Evolutionary conservation across 2,113 vertebrate species (phyloP), one percentile per base, ranked within the genome.

Genomic region (Melanerpes formicivorus): DNA sequence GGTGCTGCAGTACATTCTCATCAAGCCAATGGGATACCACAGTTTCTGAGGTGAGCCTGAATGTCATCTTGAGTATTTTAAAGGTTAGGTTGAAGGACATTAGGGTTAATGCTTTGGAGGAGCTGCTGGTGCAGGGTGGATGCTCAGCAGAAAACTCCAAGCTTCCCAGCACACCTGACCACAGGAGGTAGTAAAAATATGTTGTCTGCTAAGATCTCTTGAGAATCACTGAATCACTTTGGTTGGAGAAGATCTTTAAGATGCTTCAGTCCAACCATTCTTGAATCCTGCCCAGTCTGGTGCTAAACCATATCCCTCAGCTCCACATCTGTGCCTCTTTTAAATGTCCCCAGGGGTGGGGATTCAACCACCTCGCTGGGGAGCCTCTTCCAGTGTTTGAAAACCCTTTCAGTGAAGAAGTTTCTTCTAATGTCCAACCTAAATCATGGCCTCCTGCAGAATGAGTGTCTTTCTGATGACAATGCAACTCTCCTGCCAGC

Each of bases 1-100:
- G 40, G 11, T 70, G 76, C 88, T 66, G 40, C 13, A 87, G 90
- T 72, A 16, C 65, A 90, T 95, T 80, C 80, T 94, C 69, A 48
- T 40, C 54, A 70, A 69, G 75, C 76, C 87, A 77, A 1, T 77
- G 56, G 76, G 44, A 64, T 34, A 27, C 37, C 18, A 40, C n/a
- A 7, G 23, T 58, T 87, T 73, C 50, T 2, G 3, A 66, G 48
- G 7, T 29, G 71, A 87, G 4, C 23, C 50, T 44, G 26, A 84
- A 52, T 4, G 5, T 22, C 59, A 14, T 13, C 11, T 26, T 66
- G 6, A 10, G 75, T 32, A 80, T 81, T 26, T 69, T 70, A 18
- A 17, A 30, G 48, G 18, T 60, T 64, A 58, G 71, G 60, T 42
- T 48, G 26, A 89, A 30, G 48, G 9, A n/a, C 2, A 3, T 60